Evolutionary conservation across 2,888 invertebrate genomes (phyloP).

Genomic region (Ectropis crepuscularia): DNA sequence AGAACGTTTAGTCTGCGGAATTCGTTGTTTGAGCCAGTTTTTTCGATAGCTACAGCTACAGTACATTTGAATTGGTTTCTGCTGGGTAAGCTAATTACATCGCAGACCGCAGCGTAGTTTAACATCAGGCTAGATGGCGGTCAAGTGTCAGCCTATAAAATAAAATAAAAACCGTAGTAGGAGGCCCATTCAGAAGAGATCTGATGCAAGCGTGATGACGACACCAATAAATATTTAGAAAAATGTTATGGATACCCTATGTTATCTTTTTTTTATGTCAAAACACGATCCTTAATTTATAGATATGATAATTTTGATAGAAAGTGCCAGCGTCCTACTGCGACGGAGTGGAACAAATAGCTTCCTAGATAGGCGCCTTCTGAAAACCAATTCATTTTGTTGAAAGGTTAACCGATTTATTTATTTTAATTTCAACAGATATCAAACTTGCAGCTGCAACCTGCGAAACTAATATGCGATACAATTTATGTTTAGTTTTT

Average conservation of each 20-base stretch:
- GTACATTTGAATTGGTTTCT: too few species aligned
- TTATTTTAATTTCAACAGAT: constrained; percentile 35
- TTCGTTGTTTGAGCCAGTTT: too few species aligned
- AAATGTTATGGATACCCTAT: constrained; percentile 45
- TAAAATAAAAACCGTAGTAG: too few species aligned
- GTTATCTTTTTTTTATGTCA: constrained; percentile 47
- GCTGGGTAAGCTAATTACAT: too few species aligned
- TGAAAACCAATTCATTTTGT: constrained; percentile 67
- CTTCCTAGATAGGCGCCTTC: constrained; percentile 58
- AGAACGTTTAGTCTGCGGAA: too few species aligned
- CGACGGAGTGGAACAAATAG: constrained; percentile 79
- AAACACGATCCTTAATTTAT: constrained; percentile 64
- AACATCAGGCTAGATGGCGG: too few species aligned
- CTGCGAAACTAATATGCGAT: not conserved
- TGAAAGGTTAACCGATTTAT: constrained; percentile 40
- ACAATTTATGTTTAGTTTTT: not conserved
- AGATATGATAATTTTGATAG: constrained; percentile 80
- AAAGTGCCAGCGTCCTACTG: constrained; percentile 80
- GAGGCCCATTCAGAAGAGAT: too few species aligned
- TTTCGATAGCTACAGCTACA: too few species aligned
- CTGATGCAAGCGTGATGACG: not conserved
- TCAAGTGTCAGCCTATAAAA: too few species aligned
- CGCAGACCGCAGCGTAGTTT: too few species aligned
- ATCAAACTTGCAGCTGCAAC: constrained; percentile 47
- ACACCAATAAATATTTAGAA: not conserved